Percentiles rank a stretch among this genome's conserved stretches.
These are phyloP conservation scores for Bufotes viridis DNA, from an alignment of 2,797 vertebrate genomes.

Conservation along the genomic window DNA sequence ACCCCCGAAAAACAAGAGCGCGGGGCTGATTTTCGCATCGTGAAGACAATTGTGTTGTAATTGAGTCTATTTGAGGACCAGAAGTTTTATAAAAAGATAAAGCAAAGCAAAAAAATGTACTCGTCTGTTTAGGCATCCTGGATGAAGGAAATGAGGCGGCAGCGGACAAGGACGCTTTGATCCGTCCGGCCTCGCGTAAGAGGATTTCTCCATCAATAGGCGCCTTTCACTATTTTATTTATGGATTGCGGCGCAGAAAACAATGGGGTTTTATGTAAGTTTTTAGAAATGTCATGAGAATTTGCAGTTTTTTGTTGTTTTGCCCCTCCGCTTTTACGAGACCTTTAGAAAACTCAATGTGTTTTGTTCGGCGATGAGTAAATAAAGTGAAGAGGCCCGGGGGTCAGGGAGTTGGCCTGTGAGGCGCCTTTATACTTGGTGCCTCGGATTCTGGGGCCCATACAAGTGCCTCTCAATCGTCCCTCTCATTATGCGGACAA, in stretches of 20 bases:
- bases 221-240: not conserved
- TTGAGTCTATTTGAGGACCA: constrained; percentile 32
- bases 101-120: not conserved
- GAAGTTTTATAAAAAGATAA: not conserved
- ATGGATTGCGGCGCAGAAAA: constrained; percentile 35
- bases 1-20: not conserved
- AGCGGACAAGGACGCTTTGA: constrained; percentile 50
- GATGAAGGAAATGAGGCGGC: constrained; percentile 6
- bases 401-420: not conserved
- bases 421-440: constrained; percentile 61
- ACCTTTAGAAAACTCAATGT: not conserved
- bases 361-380: constrained; percentile 21
- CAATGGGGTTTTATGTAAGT: constrained; percentile 41
- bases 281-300: constrained; percentile 34
- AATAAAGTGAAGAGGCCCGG: constrained; percentile 4
- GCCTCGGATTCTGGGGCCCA: constrained; percentile 68
- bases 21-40: constrained; percentile 20
- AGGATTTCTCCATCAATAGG: constrained; percentile 53
- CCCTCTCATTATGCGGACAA: constrained; percentile 70
- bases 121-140: not conserved
- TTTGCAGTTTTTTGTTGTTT: not conserved
- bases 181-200: constrained; percentile 12
- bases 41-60: constrained; percentile 16
- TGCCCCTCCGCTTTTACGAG: not conserved
- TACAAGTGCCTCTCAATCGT: constrained; percentile 70